Percentiles rank a stretch among this genome's conserved stretches.
Conservation (phyloP, 2,113 vertebrate genomes). For the Struthidea cinerea region DNA sequence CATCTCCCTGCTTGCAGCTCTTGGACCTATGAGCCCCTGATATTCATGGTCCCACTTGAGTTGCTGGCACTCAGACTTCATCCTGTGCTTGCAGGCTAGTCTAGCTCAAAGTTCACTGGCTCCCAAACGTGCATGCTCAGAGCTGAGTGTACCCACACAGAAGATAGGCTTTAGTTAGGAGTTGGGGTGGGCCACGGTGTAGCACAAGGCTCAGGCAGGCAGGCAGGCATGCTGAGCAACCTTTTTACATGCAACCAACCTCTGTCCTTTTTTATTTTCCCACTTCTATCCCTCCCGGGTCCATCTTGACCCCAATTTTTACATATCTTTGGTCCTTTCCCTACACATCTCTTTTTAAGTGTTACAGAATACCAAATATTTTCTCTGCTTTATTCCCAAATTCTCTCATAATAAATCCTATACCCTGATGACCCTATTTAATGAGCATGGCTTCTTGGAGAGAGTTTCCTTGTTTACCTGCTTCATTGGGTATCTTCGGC, state of each 20-base stretch:
- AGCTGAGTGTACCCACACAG: fast-evolving
- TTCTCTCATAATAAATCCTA: fast-evolving
- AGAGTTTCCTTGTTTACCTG: not conserved
- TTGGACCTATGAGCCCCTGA: not conserved
- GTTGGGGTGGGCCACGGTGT: fast-evolving
- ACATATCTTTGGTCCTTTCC: not conserved
- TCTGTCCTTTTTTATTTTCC: not conserved
- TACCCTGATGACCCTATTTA: not conserved
- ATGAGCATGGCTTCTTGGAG: not conserved
- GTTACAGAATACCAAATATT: not conserved
- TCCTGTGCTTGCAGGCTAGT: not conserved
- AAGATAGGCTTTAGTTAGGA: not conserved
- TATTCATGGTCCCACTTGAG: not conserved
- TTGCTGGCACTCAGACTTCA: not conserved
- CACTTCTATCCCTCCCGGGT: not conserved
- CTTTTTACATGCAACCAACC: not conserved
- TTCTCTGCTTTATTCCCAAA: not conserved
- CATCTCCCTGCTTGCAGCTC: fast-evolving
- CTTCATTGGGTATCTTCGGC: not conserved
- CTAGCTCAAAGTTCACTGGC: not conserved
- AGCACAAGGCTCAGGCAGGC: not conserved
- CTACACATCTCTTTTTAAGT: not conserved
- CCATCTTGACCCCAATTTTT: not conserved
- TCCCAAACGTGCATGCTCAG: not conserved
- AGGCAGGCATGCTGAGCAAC: not conserved